phyloP scores from a whole-genome alignment of 1,140 invertebrate genomes.

The Orchesella cincta region DNA sequence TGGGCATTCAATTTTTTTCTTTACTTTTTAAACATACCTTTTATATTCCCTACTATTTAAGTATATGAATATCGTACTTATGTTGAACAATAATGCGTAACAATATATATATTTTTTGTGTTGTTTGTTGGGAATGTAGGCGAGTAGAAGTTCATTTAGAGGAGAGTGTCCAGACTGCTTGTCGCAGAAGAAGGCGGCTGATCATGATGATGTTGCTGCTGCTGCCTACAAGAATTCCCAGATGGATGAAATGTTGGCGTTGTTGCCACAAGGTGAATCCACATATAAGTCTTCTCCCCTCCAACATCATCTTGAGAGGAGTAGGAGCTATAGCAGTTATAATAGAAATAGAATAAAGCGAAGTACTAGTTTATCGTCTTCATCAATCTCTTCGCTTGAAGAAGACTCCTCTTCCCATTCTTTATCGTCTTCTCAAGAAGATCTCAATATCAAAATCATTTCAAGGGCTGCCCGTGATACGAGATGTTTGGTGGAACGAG shows the following conservation, averaged over 20 bases:
- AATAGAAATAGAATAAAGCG: not conserved
- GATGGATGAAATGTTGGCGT: not conserved
- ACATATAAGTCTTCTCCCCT: not conserved
- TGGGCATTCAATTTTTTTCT: no score
- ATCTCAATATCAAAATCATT: constrained; percentile 1
- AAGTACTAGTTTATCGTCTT: not conserved
- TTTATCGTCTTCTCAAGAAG: not conserved
- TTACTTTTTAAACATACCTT: no score
- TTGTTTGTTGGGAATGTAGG: constrained; percentile 16
- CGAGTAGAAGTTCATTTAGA: constrained; percentile 18
- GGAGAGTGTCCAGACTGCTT: constrained; percentile 14
- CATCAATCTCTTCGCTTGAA: no score
- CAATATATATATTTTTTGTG: constrained; percentile 3
- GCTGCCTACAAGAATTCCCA: not conserved
- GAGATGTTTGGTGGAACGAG: constrained; percentile 43
- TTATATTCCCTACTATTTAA: not conserved
- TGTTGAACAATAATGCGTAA: constrained; percentile 21
- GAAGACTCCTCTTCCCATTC: no score
- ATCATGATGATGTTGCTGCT: not conserved
- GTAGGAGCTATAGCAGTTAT: not conserved
- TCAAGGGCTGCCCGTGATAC: constrained; percentile 44
- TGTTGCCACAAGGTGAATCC: not conserved
- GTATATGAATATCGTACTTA: not conserved
- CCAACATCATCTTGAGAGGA: not conserved
- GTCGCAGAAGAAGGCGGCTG: constrained; percentile 22